Conservation (phyloP, 2,113 vertebrate species). For the Malurus alboscapulatus region DNA sequence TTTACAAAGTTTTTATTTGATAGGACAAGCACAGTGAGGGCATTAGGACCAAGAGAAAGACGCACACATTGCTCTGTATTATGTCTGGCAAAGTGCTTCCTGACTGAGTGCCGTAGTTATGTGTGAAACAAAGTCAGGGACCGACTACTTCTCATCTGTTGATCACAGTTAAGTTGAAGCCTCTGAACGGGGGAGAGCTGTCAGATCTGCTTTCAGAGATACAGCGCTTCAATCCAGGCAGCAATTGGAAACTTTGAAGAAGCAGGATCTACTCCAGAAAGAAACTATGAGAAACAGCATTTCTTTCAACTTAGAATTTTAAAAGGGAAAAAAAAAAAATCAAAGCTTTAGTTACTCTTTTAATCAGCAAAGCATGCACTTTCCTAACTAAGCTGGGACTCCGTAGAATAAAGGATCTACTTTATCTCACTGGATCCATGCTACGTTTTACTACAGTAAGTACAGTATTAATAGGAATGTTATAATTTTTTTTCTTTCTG, state of each 20-base stretch:
- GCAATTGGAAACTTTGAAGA: constrained; percentile 28
- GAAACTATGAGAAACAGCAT: constrained; percentile 37
- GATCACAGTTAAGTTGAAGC: constrained; percentile 69
- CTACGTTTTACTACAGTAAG: constrained; percentile 38
- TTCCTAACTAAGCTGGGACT: constrained; percentile 12
- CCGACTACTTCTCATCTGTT: constrained; percentile 75
- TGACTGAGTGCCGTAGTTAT: constrained; percentile 59
- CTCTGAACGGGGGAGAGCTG: constrained; percentile 54
- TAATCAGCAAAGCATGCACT: background rate
- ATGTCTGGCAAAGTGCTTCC: constrained; percentile 73
- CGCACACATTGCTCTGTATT: constrained; percentile 48
- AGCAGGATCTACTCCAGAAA: constrained; percentile 1
- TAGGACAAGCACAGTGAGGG: constrained; percentile 70
- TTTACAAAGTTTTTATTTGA: constrained; percentile 45
- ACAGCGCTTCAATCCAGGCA: constrained; percentile 8
- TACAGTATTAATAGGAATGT: constrained; percentile 31
- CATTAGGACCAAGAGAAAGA: constrained; percentile 79
- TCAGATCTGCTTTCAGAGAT: constrained; percentile 52
- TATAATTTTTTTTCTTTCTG: background rate
- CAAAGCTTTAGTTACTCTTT: constrained; percentile 1
- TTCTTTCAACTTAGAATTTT: constrained; percentile 17
- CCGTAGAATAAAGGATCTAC: background rate
- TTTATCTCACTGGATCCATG: constrained; percentile 44
- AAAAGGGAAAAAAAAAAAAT: background rate
- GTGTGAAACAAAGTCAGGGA: constrained; percentile 73